Evolutionary conservation across 30 jellyfish, hydroid and myxozoan genomes (phyloP).

Genomic region (Mastigias papua): DNA sequence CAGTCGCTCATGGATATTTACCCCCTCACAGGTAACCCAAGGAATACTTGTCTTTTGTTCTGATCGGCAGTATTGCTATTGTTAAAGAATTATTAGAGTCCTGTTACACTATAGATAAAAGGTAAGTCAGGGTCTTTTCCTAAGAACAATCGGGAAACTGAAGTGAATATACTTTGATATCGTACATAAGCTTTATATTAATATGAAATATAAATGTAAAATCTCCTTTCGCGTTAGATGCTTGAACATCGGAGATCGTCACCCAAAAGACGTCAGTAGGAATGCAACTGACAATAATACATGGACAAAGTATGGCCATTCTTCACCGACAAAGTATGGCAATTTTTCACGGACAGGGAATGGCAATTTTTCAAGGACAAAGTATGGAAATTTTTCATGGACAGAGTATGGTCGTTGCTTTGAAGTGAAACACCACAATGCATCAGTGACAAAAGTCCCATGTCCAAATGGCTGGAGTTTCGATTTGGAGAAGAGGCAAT

Average conservation of each 20-base stretch:
- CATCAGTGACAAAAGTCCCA: conserved; percentile 5
- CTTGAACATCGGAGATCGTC: neutral
- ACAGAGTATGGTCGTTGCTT: neutral
- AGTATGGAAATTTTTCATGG: neutral
- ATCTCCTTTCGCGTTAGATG: neutral
- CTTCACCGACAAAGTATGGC: no score
- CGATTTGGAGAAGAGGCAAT: conserved; percentile 29
- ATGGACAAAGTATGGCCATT: neutral
- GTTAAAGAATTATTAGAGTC: no score
- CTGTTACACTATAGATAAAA: no score
- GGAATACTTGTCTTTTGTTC: neutral
- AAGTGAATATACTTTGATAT: no score
- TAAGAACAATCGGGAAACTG: no score
- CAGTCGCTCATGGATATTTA: neutral
- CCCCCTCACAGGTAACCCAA: conserved; percentile 12
- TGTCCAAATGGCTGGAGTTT: conserved; percentile 79
- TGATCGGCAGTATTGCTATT: no score
- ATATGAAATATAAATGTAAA: no score
- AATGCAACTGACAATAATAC: neutral
- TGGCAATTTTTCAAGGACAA: no score
- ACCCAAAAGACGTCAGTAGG: neutral
- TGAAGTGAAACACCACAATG: neutral
- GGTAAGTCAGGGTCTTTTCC: no score
- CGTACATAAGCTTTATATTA: no score
- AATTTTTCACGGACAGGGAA: no score